phyloP scores from a whole-genome alignment of 2,888 invertebrate species.

The Lepetodrilus schrolli region DNA sequence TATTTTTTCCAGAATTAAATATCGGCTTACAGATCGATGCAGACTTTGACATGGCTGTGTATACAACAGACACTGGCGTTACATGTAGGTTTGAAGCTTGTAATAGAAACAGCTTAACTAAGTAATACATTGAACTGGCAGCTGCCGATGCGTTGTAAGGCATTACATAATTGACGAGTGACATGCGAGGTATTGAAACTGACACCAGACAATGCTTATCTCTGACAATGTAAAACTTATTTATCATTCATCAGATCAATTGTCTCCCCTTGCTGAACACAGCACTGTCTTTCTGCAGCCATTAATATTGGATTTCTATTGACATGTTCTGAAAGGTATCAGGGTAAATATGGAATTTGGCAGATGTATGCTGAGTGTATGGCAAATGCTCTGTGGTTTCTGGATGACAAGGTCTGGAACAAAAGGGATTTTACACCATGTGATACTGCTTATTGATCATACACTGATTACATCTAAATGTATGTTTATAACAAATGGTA shows the following conservation, averaged over 20 bases:
- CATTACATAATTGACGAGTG: neutral
- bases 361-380: neutral
- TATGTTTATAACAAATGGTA: no score
- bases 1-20: no score
- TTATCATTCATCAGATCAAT: conserved; percentile 13
- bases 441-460: neutral
- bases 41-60: no score
- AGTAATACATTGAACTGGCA: neutral
- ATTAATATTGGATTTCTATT: neutral
- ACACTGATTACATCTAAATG: no score
- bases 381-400: no score
- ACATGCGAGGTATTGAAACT: neutral
- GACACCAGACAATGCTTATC: neutral
- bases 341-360: neutral
- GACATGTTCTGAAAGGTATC: neutral
- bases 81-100: neutral
- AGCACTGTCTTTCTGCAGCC: no score
- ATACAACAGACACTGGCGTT: neutral
- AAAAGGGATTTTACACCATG: neutral
- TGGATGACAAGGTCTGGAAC: neutral
- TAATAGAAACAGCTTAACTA: neutral
- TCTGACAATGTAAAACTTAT: neutral
- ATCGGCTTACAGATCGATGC: no score
- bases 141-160: neutral
- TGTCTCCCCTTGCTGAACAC: neutral